Evolutionary conservation across 2,797 vertebrate species (phyloP), one percentile per base, ranked within the genome.

Genomic region (Trematomus bernacchii): DNA sequence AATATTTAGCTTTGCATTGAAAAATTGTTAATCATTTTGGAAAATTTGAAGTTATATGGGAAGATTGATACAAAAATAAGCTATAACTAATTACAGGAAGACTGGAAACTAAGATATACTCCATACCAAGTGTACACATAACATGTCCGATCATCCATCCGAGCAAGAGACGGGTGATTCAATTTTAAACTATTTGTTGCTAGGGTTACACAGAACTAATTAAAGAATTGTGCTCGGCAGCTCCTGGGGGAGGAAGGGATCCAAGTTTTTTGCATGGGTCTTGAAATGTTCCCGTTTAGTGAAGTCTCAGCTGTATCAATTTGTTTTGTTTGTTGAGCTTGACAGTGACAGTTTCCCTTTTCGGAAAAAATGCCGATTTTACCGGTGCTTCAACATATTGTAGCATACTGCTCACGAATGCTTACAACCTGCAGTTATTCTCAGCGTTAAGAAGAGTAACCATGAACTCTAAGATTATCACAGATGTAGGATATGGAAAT

Each of bases 131-230:
- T 27, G 27, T 27, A 27, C 4, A 27, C 27, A 27, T 27, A 27
- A 27, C 27, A 76, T 76, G 74, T 79, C 83, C 67, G 11, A 21
- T 75, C 76, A 42, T 82, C 66, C 48, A 48, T 82, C 83, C 87
- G 89, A 84, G 70, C 70, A 75, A 86, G 81, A 83, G 40, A 48
- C 42, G 67, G 75, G 57, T 1, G 4, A 52, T 87, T 91, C 69
- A 89, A 90, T 66, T 89, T 89, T 84, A 87, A 88, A 90, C 73
- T 83, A 86, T 91, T 86, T 85, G 87, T 93, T 91, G 82, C 87
- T 86, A 83, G 73, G 82, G 89, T 69, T 88, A 90, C 80, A 21
- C 57, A 73, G 61, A 85, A 86, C 90, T 82, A 87, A 85, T 85
- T 74, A 85, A 85, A 88, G 40, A 79, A 79, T 73, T 78, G 51